Base-by-base conservation (phyloP, 2,797 vertebrate species). In the Anas bahamensis region DNA sequence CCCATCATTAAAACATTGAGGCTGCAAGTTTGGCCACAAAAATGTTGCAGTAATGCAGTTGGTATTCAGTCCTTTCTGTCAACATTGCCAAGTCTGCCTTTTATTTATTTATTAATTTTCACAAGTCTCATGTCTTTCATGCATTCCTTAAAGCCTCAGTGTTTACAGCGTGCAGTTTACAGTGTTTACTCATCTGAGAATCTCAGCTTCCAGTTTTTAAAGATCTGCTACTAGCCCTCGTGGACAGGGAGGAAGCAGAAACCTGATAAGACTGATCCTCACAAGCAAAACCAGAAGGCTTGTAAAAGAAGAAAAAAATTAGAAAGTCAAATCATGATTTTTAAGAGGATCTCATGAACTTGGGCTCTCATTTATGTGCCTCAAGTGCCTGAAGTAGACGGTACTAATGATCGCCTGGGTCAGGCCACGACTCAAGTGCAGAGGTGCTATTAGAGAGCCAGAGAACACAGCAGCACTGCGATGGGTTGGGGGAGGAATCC, bases 1-100 rank as follows among this genome's bases (percentile, higher is more conserved):
- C 83, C 89, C 76, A 64, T 95, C 82, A 22, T 89, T 83, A 96
- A 94, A 95, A 95, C 90, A 88, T 18, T 57, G 92, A 93, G 90
- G 89, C 87, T 95, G 88, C 84, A 86, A 90, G 84, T 93, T 86
- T 89, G 87, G 92, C 92, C 95, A 93, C 96, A 93, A 94, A 95
- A 96, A 96, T 95, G 94, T 93, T 93, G 77, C 70, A 17, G 93
- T 86, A 90, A 84, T 75, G 63, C 82, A 83, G 66, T 53, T 70
- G 92, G 90, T 86, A 94, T 96, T 96, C 92, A 72, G 87, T 57
- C 66, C 79, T 88, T 92, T 94, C 84, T 89, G 70, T 83, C 82
- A 59, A 59, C 4, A 0, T 52, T 93, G 82, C 89, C 88, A 83
- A 87, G 82, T 86, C 93, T 90, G 86, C 56, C 48, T 63, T 89